These are phyloP conservation scores for Artemia franciscana DNA, from an alignment of 1,140 invertebrate species.

Conservation along the genomic window DNA sequence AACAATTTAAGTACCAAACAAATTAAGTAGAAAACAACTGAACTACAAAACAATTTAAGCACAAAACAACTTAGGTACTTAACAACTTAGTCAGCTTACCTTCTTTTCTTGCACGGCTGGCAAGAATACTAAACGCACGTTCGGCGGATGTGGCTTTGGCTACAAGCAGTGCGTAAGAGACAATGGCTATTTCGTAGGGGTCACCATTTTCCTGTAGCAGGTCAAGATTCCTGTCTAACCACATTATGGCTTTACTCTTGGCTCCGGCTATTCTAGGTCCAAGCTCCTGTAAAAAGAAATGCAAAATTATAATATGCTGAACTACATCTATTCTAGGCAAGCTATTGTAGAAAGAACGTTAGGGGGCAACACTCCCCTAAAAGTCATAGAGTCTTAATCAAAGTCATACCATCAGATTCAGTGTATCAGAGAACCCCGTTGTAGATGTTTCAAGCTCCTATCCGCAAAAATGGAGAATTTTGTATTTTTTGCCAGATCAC, in stretches of 20 bases:
- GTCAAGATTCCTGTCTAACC: constrained; percentile 61
- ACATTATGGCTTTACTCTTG: constrained; percentile 35
- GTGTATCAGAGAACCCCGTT: no score
- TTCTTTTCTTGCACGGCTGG: constrained; percentile 33
- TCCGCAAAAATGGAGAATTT: no score
- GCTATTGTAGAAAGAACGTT: no score
- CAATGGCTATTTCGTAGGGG: constrained; percentile 62
- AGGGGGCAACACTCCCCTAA: no score
- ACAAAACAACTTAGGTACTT: no score
- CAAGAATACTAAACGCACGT: constrained; percentile 48
- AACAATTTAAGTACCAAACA: constrained; percentile 4
- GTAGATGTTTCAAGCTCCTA: no score
- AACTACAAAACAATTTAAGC: no score
- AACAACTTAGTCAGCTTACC: constrained; percentile 26
- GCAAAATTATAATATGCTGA: no score
- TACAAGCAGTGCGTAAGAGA: constrained; percentile 58
- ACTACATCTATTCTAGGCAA: no score
- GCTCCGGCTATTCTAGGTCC: constrained; percentile 38
- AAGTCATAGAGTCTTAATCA: no score
- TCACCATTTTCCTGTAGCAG: constrained; percentile 38
- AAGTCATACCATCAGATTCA: no score
- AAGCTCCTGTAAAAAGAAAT: constrained; percentile 28
- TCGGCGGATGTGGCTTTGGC: constrained; percentile 54
- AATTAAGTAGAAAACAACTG: neutral
- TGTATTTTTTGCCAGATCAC: no score